These are phyloP conservation scores for Cathartes aura DNA, from an alignment of 2,113 vertebrate genomes.

Conservation along the genomic window DNA sequence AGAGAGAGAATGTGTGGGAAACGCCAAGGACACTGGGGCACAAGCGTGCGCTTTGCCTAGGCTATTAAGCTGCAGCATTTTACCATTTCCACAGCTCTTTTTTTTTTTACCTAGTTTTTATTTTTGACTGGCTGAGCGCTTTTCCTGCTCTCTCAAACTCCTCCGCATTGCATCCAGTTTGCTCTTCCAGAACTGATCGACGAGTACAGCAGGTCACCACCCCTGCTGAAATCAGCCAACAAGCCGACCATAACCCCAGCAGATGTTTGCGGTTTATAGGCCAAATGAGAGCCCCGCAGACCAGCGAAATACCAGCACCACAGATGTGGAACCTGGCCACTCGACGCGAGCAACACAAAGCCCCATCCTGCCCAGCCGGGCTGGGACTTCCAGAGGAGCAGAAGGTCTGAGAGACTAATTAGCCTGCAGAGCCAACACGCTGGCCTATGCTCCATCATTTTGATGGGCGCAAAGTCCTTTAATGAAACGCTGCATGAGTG, in stretches of 20 bases:
- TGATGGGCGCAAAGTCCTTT: constrained; percentile 53
- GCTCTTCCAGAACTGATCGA: constrained; percentile 30
- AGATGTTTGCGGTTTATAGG: constrained; percentile 77
- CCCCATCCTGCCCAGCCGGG: constrained; percentile 38
- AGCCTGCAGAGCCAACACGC: constrained; percentile 41
- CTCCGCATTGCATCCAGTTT: not conserved
- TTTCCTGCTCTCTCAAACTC: not conserved
- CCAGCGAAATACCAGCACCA: constrained; percentile 58
- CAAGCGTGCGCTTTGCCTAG: not conserved
- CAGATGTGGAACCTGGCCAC: constrained; percentile 74
- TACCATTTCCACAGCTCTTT: not conserved
- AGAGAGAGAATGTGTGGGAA: constrained; percentile 43
- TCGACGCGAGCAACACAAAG: constrained; percentile 45
- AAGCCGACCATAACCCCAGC: constrained; percentile 74
- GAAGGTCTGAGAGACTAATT: constrained; percentile 77
- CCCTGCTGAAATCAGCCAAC: constrained; percentile 57
- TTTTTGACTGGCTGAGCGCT: not conserved
- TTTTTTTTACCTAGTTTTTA: not conserved
- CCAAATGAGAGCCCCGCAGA: constrained; percentile 72
- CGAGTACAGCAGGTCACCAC: constrained; percentile 26
- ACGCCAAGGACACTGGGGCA: not conserved
- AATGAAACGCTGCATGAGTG: constrained; percentile 16
- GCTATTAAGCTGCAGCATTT: not conserved
- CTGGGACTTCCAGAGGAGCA: constrained; percentile 75
- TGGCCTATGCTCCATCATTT: constrained; percentile 63